Conservation (phyloP, 2,888 invertebrate genomes). For the Adineta ricciae region DNA sequence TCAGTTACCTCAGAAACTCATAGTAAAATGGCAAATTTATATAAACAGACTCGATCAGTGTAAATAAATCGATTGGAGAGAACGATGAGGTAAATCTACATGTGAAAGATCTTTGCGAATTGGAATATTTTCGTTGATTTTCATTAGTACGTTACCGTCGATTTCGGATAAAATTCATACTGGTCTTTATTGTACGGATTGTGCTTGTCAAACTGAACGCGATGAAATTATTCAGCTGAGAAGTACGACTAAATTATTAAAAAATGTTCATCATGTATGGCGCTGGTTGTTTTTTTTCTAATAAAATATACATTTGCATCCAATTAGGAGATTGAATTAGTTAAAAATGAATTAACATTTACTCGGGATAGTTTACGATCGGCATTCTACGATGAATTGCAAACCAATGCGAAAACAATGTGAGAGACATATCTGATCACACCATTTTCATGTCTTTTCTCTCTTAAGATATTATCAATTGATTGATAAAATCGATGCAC, state of each 20-base stretch:
- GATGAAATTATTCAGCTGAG: neutral
- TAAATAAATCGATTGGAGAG: neutral
- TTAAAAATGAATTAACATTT: conserved; percentile 12
- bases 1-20: neutral
- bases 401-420: neutral
- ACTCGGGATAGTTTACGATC: neutral
- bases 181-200: neutral
- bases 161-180: neutral
- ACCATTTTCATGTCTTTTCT: neutral
- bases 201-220: neutral
- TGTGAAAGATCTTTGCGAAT: neutral
- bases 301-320: neutral
- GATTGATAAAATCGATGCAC: neutral
- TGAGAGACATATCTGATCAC: neutral
- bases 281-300: neutral
- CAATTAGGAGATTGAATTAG: neutral
- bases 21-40: neutral
- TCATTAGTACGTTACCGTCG: neutral
- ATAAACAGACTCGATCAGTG: neutral
- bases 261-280: neutral
- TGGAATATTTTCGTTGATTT: neutral
- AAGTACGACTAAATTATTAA: neutral
- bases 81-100: neutral
- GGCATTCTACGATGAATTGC: neutral
- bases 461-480: neutral